Evolutionary conservation across 1,140 invertebrate species (phyloP), one percentile per base, ranked within the genome.

Genomic region (Panulirus ornatus): DNA sequence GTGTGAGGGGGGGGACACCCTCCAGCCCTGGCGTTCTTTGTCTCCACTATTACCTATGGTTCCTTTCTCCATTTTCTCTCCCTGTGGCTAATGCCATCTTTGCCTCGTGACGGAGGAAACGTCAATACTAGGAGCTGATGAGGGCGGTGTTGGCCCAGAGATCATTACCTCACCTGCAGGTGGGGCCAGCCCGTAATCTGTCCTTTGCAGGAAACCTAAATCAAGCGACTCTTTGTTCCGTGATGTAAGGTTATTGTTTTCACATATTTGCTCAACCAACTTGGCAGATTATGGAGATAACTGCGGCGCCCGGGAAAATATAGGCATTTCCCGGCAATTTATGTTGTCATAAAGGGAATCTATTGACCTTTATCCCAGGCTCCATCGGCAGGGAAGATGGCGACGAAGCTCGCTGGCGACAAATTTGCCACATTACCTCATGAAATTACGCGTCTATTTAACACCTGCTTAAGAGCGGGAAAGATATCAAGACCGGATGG

Each of bases 381-480:
- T 27, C 73, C 42, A 85, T 58, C 22, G 84, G 42, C 11, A 9
- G 44, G 42, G 34, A 36, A 66, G 40, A 34, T 66, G 84, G 36
- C 14, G 73, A 54, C 19, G 11, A 42, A 47, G 38, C 66, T 75
- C 70, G 38, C n/a, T 58, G 51, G 75, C 54, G 85, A 79, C 75
- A 79, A 79, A 66, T 63, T 79, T 66, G 73, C 16, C 75, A 78
- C 85, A 87, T 78, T 78, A 76, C 75, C 75, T 87, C 85, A 79
- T 79, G 79, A 87, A 87, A 87, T 87, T 87, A 87, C 75, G 36
- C 54, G 54, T 66, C 85, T 87, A 87, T 87, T 87, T 87, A 87
- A 75, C 85, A 79, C 75, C 58, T 63, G 38, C 34, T 36, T 22
- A 63, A 47, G n/a, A 44, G 22, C 9, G 58, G 54, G 19, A 86